Conservation (phyloP, 2,888 invertebrate genomes). For the Conomelus anceps region DNA sequence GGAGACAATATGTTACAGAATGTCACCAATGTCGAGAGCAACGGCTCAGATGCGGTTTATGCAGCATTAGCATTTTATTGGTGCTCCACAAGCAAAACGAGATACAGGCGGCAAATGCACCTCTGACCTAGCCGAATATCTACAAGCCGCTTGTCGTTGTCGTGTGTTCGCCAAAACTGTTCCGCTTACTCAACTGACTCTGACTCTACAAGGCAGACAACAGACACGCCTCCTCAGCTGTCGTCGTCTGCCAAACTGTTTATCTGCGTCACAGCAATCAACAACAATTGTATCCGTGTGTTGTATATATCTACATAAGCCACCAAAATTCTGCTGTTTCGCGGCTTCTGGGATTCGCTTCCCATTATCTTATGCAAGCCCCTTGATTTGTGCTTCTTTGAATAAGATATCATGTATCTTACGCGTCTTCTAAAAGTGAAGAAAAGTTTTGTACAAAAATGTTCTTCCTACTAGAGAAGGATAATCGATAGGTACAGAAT, state of each 20-base stretch:
- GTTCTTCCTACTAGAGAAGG: too few species aligned
- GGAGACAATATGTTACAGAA: not conserved
- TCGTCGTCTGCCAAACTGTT: not conserved
- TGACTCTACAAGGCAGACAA: not conserved
- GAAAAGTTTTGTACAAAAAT: too few species aligned
- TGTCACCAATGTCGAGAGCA: not conserved
- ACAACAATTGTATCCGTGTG: not conserved
- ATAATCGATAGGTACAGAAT: too few species aligned
- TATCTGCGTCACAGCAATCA: not conserved
- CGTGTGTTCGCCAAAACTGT: too few species aligned
- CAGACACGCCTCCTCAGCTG: not conserved
- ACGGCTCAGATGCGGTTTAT: not conserved
- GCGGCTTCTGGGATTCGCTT: not conserved
- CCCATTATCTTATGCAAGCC: not conserved
- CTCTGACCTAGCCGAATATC: not conserved
- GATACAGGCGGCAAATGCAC: not conserved
- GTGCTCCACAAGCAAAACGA: not conserved
- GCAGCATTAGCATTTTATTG: not conserved
- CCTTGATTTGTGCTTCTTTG: not conserved
- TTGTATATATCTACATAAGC: not conserved
- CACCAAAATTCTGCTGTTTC: not conserved
- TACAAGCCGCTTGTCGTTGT: not conserved
- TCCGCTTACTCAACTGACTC: not conserved
- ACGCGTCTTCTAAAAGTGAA: too few species aligned
- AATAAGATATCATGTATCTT: not conserved